These are phyloP conservation scores for Cryptosula pallasiana DNA, from an alignment of 2,888 invertebrate species.

Conservation along the genomic window DNA sequence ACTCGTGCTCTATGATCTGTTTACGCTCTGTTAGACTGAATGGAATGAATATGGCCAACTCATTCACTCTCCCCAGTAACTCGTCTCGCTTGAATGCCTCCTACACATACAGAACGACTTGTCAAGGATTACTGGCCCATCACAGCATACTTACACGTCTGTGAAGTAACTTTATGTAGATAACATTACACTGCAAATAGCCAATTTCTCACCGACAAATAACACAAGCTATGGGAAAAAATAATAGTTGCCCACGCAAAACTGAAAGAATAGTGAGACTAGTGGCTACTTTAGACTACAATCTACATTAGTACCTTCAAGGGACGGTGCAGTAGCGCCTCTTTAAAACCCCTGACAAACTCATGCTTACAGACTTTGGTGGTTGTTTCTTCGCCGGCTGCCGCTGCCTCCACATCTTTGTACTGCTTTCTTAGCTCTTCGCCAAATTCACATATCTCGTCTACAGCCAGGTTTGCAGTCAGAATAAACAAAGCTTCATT, in stretches of 20 bases:
- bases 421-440: constrained; percentile 63
- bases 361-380: background rate
- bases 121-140: too few relatives aligned
- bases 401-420: background rate
- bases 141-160: too few relatives aligned
- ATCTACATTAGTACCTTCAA: too few relatives aligned
- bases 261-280: too few relatives aligned
- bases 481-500: constrained; percentile 85
- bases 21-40: constrained; percentile 77
- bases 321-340: background rate
- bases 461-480: constrained; percentile 84
- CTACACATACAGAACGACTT: too few relatives aligned
- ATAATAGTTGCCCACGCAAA: too few relatives aligned
- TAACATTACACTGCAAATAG: background rate
- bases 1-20: constrained; percentile 71
- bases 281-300: too few relatives aligned
- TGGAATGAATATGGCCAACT: constrained; percentile 86
- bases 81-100: constrained; percentile 80
- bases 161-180: too few relatives aligned
- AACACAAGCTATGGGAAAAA: too few relatives aligned
- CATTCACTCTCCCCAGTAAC: constrained; percentile 86
- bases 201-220: too few relatives aligned
- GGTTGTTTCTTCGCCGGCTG: background rate
- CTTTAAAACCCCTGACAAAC: background rate
- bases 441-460: constrained; percentile 80